Conservation (phyloP, 2,888 invertebrate species). For the Malacosoma neustria region DNA sequence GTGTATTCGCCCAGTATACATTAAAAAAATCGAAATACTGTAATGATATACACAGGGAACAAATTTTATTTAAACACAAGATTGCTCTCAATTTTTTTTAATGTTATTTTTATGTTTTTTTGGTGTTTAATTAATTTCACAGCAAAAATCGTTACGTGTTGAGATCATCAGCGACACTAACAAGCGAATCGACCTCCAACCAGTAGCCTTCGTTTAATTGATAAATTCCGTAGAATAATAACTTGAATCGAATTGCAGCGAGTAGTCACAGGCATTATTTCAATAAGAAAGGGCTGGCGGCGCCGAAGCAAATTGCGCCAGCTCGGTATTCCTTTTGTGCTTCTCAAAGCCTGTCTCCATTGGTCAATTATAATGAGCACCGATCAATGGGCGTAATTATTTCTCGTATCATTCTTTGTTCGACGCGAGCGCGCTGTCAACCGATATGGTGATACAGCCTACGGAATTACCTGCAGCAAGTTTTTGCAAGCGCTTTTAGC, state of each 20-base stretch:
- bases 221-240: constrained; percentile 41
- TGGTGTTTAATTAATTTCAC: constrained; percentile 2
- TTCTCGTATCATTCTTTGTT: constrained; percentile 65
- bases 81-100: too few relatives aligned
- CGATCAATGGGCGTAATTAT: constrained; percentile 73
- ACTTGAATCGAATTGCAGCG: constrained; percentile 44
- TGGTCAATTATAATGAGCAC: constrained; percentile 65
- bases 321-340: constrained; percentile 48
- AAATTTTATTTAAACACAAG: too few relatives aligned
- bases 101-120: too few relatives aligned
- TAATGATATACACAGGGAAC: too few relatives aligned
- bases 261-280: constrained; percentile 49
- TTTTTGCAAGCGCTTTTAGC: constrained; percentile 56
- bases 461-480: constrained; percentile 15
- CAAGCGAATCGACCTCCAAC: constrained; percentile 22
- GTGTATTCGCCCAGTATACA: too few relatives aligned
- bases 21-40: too few relatives aligned
- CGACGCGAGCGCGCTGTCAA: constrained; percentile 53
- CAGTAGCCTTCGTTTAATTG: constrained; percentile 31
- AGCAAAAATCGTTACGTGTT: constrained; percentile 11
- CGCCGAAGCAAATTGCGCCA: constrained; percentile 61
- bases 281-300: constrained; percentile 53
- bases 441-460: constrained; percentile 32
- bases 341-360: constrained; percentile 35
- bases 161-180: constrained; percentile 17